Conservation (phyloP, 2,113 vertebrate species). For the Leucoraja erinaceus region DNA sequence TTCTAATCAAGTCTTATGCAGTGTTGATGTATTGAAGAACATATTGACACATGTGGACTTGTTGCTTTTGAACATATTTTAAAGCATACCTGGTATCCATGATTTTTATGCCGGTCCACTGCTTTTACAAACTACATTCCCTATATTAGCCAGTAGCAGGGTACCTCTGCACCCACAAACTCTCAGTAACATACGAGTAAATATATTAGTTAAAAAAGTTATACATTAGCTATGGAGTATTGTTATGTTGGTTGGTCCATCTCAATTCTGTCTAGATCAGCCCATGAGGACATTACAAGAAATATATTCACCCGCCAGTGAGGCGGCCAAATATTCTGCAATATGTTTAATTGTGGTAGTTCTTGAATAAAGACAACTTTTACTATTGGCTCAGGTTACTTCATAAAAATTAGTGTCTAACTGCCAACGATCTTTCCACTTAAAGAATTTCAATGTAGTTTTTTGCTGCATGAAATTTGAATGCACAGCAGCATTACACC, state of each 20-base stretch:
- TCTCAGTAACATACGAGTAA: not conserved
- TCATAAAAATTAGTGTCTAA: not conserved
- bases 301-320: not conserved
- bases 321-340: not conserved
- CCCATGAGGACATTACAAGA: not conserved
- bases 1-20: not conserved
- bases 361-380: not conserved
- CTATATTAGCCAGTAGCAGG: not conserved
- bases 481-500: no score
- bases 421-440: not conserved
- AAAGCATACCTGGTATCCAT: not conserved
- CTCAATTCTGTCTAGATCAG: not conserved
- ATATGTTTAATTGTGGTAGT: not conserved
- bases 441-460: not conserved
- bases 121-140: not conserved
- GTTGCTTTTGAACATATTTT: not conserved
- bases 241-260: not conserved
- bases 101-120: not conserved
- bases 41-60: not conserved
- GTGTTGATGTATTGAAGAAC: not conserved
- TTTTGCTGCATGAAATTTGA: not conserved
- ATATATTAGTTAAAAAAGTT: not conserved
- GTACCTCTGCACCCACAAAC: not conserved
- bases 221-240: not conserved
- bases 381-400: not conserved